Percentiles rank a stretch among this genome's conserved stretches.
Conservation (phyloP, 2,113 vertebrate genomes). For the Amphiprion percula region DNA sequence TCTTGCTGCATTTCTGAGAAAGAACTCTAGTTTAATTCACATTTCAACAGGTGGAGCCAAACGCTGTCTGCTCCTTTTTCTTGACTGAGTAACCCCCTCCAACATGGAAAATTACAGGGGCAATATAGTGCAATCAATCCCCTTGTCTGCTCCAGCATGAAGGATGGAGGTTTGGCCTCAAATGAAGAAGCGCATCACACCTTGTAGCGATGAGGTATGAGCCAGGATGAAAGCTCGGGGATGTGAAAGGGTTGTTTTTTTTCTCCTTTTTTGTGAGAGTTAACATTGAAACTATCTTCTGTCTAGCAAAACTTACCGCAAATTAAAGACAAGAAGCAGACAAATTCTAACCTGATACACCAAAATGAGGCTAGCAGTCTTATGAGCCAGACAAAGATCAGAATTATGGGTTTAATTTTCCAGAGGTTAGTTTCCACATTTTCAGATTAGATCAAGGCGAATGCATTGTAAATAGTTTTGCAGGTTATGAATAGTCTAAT, state of each 20-base stretch:
- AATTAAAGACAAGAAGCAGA: conserved; percentile 51
- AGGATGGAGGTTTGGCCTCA: conserved; percentile 49
- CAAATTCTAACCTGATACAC: conserved; percentile 24
- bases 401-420: conserved; percentile 52
- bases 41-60: conserved; percentile 31
- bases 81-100: conserved; percentile 64
- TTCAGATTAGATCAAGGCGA: conserved; percentile 28
- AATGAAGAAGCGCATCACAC: conserved; percentile 46
- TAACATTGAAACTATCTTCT: conserved; percentile 46
- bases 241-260: conserved; percentile 37
- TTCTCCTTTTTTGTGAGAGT: conserved; percentile 50
- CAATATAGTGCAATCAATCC: conserved; percentile 71
- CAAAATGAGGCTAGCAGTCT: conserved; percentile 15
- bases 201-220: conserved; percentile 17
- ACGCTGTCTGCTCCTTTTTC: conserved; percentile 46
- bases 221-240: conserved; percentile 24
- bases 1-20: conserved; percentile 30
- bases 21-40: conserved; percentile 27
- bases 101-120: conserved; percentile 61
- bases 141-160: conserved; percentile 63
- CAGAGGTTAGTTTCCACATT: conserved; percentile 37
- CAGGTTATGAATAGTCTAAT: conserved; percentile 42
- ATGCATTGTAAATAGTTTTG: conserved; percentile 50
- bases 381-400: conserved; percentile 16
- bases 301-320: conserved; percentile 42